Percentiles rank a stretch among this genome's conserved stretches.
Evolutionary conservation across 2,113 vertebrate genomes (phyloP).

Genomic region (Melanostigma gelatinosum): DNA sequence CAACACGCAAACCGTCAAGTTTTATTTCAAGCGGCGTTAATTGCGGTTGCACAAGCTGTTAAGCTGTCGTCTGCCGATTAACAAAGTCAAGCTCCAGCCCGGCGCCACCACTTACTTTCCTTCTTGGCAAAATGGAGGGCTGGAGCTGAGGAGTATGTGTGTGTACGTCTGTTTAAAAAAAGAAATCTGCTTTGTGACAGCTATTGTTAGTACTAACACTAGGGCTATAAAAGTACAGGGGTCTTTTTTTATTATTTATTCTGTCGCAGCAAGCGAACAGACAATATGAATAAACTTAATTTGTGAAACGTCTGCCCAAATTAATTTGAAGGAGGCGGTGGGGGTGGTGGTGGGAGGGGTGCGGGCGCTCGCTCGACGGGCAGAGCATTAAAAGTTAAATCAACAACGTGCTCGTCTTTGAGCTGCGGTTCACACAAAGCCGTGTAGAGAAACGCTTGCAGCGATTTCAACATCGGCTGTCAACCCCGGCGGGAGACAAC

Average conservation of each 20-base stretch:
- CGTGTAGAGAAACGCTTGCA: constrained; percentile 52
- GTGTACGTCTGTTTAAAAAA: constrained; percentile 8
- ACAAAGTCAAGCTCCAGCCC: constrained; percentile 78
- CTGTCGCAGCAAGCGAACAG: constrained; percentile 68
- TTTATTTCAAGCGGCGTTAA: constrained; percentile 81
- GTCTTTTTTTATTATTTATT: constrained; percentile 59
- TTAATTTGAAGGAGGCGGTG: constrained; percentile 70
- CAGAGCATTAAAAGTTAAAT: constrained; percentile 76
- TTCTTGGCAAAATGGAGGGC: constrained; percentile 70
- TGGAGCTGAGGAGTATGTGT: constrained; percentile 40
- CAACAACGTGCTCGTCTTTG: constrained; percentile 57
- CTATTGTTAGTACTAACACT: constrained; percentile 73
- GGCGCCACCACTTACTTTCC: constrained; percentile 68
- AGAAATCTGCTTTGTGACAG: constrained; percentile 70
- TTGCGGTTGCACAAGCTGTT: constrained; percentile 82
- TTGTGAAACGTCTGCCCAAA: constrained; percentile 80
- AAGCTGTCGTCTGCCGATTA: constrained; percentile 82
- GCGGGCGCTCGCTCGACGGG: constrained; percentile 39
- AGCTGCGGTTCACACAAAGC: constrained; percentile 59
- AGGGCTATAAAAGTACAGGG: constrained; percentile 66
- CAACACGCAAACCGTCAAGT: constrained; percentile 59
- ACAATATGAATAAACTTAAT: constrained; percentile 77
- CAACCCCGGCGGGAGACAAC: constrained; percentile 50
- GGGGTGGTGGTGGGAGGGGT: not conserved
- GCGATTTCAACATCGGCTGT: constrained; percentile 69